Conservation (phyloP, 2,888 invertebrate species). For the Globia sparganii region DNA sequence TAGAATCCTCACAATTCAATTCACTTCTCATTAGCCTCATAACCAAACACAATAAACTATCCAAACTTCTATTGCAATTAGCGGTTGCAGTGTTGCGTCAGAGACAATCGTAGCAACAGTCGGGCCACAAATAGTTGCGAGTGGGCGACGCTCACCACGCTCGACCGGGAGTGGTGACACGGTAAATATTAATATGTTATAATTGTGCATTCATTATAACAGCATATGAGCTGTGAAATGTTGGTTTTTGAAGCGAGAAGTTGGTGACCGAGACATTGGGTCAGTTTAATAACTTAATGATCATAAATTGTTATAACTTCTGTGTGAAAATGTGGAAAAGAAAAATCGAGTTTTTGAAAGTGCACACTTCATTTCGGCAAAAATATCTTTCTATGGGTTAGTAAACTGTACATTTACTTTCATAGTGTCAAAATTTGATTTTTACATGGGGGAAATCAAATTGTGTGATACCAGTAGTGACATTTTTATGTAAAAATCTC, state of each 20-base stretch:
- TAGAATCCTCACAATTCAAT: conserved; percentile 17
- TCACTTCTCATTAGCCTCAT: neutral
- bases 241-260: conserved; percentile 36
- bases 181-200: conserved; percentile 63
- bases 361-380: neutral
- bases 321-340: neutral
- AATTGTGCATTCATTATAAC: conserved; percentile 59
- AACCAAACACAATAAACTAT: conserved; percentile 16
- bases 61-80: conserved; percentile 52
- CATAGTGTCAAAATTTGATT: neutral
- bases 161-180: conserved; percentile 53
- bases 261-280: conserved; percentile 48
- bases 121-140: conserved; percentile 55
- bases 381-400: neutral
- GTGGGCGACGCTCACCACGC: conserved; percentile 55
- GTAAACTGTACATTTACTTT: too few species aligned
- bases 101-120: conserved; percentile 56
- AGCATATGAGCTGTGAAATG: conserved; percentile 52
- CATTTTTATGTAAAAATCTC: too few species aligned
- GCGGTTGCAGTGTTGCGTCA: conserved; percentile 60
- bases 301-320: neutral
- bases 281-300: neutral
- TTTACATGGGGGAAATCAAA: neutral
- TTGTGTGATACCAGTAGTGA: neutral
- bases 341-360: neutral